phyloP scores from a whole-genome alignment of 1,140 invertebrate genomes.

The Dolichoris vasculosae region DNA sequence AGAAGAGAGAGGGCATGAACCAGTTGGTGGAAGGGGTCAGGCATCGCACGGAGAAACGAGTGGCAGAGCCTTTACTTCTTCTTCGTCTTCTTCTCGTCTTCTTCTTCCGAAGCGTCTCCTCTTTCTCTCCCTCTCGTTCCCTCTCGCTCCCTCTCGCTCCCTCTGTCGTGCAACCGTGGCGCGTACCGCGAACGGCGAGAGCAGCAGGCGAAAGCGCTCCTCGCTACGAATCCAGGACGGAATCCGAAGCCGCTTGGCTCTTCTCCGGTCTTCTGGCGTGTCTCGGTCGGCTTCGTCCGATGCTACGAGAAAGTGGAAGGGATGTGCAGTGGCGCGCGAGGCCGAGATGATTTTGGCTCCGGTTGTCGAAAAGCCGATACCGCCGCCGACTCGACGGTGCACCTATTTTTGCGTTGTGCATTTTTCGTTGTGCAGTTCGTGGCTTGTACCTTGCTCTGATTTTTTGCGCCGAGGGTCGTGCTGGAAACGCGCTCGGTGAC shows the following conservation, averaged over 20 bases:
- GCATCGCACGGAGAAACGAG: not conserved
- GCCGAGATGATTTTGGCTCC: not conserved
- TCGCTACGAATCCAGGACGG: constrained; percentile 9
- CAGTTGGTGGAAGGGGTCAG: not conserved
- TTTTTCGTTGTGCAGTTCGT: not conserved
- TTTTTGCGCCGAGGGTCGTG: not conserved
- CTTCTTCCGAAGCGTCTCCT: not conserved
- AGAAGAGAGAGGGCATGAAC: constrained; percentile 13
- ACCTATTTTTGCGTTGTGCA: not conserved
- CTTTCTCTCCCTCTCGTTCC: not conserved
- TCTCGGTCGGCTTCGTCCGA: not conserved
- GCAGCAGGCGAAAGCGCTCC: constrained; percentile 10
- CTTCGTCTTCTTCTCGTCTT: not conserved
- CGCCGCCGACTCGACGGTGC: not conserved
- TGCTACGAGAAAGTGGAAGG: not conserved
- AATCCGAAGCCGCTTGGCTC: not conserved
- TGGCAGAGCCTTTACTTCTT: not conserved
- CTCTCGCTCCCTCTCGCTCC: not conserved
- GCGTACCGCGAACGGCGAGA: not conserved
- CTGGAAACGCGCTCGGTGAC: not conserved
- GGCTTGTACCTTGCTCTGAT: not conserved
- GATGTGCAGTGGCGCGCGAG: not conserved
- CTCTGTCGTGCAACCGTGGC: not conserved
- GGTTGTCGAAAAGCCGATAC: not conserved
- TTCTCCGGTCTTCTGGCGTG: not conserved